Percentiles rank a stretch among this genome's conserved stretches.
Evolutionary conservation across 1,140 invertebrate species (phyloP).

Genomic region (Drosophila novamexicana): DNA sequence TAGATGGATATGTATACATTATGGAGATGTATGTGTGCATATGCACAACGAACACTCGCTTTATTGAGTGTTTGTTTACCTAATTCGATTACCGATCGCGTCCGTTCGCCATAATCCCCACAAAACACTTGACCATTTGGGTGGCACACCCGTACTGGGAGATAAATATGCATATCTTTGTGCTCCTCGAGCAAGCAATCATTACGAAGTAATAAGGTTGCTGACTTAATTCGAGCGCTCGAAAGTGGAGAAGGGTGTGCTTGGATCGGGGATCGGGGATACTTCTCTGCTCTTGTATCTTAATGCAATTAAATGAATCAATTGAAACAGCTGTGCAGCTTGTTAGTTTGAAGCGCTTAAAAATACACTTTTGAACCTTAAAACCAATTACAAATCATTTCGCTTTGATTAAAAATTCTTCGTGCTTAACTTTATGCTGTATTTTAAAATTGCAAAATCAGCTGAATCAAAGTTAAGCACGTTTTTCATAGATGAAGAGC

Average conservation of each 20-base stretch:
- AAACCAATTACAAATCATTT: not conserved
- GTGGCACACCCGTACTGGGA: conserved; percentile 42
- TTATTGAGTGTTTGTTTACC: conserved; percentile 80
- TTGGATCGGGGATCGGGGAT: conserved; percentile 18
- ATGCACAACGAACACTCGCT: conserved; percentile 80
- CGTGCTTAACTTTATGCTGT: too few relatives aligned
- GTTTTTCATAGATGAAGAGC: too few relatives aligned
- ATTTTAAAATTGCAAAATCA: too few relatives aligned
- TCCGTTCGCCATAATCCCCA: conserved; percentile 77
- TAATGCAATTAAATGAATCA: conserved; percentile 31
- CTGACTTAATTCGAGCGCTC: conserved; percentile 52
- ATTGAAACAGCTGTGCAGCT: conserved; percentile 21
- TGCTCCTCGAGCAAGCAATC: conserved; percentile 32
- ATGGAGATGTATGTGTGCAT: conserved; percentile 40
- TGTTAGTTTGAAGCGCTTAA: not conserved
- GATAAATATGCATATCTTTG: conserved; percentile 27
- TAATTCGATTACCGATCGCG: conserved; percentile 82
- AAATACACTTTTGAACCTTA: not conserved
- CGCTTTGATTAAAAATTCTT: not conserved
- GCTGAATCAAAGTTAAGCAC: too few relatives aligned
- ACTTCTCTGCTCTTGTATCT: conserved; percentile 11
- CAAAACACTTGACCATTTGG: conserved; percentile 78
- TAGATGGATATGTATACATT: not conserved
- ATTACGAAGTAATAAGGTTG: conserved; percentile 53
- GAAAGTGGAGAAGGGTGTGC: conserved; percentile 30